phyloP scores from a whole-genome alignment of 1,140 invertebrate genomes.

The Brachionus rubens region DNA sequence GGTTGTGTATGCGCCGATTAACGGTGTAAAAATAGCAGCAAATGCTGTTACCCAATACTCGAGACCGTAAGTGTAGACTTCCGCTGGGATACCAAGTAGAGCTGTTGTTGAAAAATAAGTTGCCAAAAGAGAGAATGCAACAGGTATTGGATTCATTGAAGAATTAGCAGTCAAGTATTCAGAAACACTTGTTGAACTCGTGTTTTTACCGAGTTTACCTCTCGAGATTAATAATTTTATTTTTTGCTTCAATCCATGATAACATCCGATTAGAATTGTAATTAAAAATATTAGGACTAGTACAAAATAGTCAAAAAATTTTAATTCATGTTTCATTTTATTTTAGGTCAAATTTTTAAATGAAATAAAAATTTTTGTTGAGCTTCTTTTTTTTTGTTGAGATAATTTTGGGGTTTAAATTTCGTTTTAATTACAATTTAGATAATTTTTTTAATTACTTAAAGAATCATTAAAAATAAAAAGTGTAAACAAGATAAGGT shows the following conservation, averaged over 20 bases:
- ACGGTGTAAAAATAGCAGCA: conserved; percentile 58
- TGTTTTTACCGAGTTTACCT: not conserved
- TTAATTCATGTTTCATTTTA: conserved; percentile 8
- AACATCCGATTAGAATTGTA: not conserved
- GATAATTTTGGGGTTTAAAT: too few species aligned
- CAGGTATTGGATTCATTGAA: not conserved
- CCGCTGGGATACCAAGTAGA: not conserved
- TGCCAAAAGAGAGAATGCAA: not conserved
- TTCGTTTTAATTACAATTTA: too few species aligned
- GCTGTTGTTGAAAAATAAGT: not conserved
- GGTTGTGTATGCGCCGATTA: not conserved
- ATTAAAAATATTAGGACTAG: not conserved
- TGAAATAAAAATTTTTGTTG: too few species aligned
- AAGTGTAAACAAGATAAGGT: too few species aligned
- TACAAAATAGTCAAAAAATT: not conserved
- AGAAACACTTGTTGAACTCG: not conserved
- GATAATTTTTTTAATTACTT: too few species aligned
- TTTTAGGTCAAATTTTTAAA: too few species aligned
- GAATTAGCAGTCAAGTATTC: conserved; percentile 1
- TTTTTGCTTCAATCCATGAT: conserved; percentile 4
- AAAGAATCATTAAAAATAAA: too few species aligned
- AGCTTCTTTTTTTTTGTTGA: too few species aligned
- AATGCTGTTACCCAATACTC: conserved; percentile 65
- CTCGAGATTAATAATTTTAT: not conserved
- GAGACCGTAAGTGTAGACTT: conserved; percentile 10